phyloP scores from a whole-genome alignment of 2,797 vertebrate species.

The Cossypha niveicapilla region DNA sequence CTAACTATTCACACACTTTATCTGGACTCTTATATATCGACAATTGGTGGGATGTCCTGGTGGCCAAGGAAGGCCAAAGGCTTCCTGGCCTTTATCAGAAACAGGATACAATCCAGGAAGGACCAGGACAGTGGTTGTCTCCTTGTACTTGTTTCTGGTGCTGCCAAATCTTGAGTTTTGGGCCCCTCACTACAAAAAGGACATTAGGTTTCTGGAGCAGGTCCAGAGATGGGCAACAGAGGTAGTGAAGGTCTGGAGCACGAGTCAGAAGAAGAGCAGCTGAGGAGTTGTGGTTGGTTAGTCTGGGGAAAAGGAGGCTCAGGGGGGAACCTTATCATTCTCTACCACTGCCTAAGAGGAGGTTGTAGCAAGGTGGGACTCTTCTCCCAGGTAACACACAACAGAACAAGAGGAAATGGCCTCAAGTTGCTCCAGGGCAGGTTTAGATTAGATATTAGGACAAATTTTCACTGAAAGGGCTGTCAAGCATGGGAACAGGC shows the following conservation, averaged over 20 bases:
- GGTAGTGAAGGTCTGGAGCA: not conserved
- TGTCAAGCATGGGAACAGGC: not conserved
- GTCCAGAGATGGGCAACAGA: not conserved
- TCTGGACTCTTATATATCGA: not conserved
- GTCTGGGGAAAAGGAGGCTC: not conserved
- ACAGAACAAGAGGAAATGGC: not conserved
- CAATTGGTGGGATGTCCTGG: rapidly evolving
- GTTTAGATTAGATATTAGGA: not conserved
- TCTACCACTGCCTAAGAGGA: not conserved
- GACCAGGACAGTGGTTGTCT: not conserved
- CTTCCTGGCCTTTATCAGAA: too few relatives aligned
- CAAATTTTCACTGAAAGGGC: not conserved
- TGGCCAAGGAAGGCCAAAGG: not conserved
- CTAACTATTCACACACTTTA: not conserved
- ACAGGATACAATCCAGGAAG: too few relatives aligned
- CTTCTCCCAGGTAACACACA: not conserved
- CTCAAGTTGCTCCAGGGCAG: not conserved
- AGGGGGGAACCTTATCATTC: too few relatives aligned
- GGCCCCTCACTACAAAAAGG: not conserved
- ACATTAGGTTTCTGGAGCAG: not conserved
- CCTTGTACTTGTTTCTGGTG: not conserved
- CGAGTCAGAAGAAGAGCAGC: not conserved
- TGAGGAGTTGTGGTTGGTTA: not conserved
- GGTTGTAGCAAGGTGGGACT: not conserved
- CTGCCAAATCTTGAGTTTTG: not conserved